Evolutionary conservation across 2,888 invertebrate genomes (phyloP).

Genomic region (Drosophila kuntzei): DNA sequence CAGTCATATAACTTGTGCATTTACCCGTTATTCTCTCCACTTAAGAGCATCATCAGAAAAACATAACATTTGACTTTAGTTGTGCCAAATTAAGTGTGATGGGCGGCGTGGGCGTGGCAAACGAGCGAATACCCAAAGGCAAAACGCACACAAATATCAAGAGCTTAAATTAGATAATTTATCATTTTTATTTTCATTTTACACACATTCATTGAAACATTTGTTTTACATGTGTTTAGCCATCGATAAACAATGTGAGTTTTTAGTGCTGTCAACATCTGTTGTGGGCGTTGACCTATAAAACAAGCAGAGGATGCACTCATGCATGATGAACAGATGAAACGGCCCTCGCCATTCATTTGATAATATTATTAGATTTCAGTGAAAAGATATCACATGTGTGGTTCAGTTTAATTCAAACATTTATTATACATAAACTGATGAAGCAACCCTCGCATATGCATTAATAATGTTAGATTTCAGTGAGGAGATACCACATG

Average conservation of each 20-base stretch:
- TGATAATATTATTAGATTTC: background rate
- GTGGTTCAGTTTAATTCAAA: background rate
- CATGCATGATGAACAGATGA: slow-evolving; percentile 3
- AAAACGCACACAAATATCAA: background rate
- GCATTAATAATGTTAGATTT: slow-evolving; percentile 8
- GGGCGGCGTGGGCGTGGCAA: slow-evolving; percentile 9
- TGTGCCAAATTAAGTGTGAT: slow-evolving; percentile 8
- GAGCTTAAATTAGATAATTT: slow-evolving; percentile 33
- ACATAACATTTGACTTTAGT: slow-evolving; percentile 26
- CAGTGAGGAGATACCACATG: slow-evolving; percentile 2
- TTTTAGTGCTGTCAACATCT: slow-evolving; percentile 14
- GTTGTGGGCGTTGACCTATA: slow-evolving; percentile 42
- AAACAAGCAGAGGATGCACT: slow-evolving; percentile 5
- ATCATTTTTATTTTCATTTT: slow-evolving; percentile 9
- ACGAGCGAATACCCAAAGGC: slow-evolving; percentile 4
- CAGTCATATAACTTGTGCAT: slow-evolving; percentile 23
- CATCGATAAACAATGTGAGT: slow-evolving; percentile 14
- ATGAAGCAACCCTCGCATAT: slow-evolving; percentile 6
- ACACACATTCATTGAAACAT: slow-evolving; percentile 23
- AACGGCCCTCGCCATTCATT: slow-evolving; percentile 14
- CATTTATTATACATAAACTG: background rate
- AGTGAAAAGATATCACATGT: background rate
- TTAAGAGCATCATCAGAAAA: slow-evolving; percentile 29
- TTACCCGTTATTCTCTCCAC: slow-evolving; percentile 1
- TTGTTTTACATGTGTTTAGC: slow-evolving; percentile 36